Conservation (phyloP, 2,888 invertebrate species). For the Ypsolopha sequella region DNA sequence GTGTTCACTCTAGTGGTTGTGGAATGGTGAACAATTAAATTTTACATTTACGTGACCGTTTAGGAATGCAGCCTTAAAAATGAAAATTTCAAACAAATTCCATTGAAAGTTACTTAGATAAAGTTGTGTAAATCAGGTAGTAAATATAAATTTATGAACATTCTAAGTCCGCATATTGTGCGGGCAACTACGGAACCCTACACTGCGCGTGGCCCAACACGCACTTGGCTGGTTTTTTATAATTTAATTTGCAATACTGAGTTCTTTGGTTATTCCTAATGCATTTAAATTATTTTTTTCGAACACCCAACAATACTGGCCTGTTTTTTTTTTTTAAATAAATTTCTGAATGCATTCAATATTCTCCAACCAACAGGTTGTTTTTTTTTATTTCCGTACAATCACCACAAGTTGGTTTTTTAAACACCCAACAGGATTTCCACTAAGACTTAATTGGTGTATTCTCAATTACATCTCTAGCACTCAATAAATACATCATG, state of each 20-base stretch:
- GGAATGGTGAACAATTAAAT: too few species aligned
- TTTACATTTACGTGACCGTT: too few species aligned
- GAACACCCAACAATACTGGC: conserved; percentile 35
- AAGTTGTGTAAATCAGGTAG: too few species aligned
- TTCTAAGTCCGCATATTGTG: too few species aligned
- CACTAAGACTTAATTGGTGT: conserved; percentile 6
- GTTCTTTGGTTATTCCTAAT: conserved; percentile 1
- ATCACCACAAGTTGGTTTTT: conserved; percentile 15
- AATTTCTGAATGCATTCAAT: not conserved
- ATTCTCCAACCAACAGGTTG: not conserved
- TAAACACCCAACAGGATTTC: conserved; percentile 23
- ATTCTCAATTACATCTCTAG: not conserved
- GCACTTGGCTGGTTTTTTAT: not conserved
- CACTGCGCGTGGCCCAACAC: too few species aligned
- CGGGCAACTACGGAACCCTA: too few species aligned
- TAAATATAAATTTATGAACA: too few species aligned
- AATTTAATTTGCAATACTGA: not conserved
- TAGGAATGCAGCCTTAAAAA: too few species aligned
- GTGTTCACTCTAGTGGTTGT: too few species aligned
- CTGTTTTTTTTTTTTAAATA: conserved; percentile 9
- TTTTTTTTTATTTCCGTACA: conserved; percentile 10
- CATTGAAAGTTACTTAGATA: too few species aligned
- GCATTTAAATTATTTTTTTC: conserved; percentile 7
- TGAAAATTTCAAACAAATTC: too few species aligned
- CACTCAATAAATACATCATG: too few species aligned